Conservation (phyloP, 2,113 vertebrate species). For the Heptranchias perlo region DNA sequence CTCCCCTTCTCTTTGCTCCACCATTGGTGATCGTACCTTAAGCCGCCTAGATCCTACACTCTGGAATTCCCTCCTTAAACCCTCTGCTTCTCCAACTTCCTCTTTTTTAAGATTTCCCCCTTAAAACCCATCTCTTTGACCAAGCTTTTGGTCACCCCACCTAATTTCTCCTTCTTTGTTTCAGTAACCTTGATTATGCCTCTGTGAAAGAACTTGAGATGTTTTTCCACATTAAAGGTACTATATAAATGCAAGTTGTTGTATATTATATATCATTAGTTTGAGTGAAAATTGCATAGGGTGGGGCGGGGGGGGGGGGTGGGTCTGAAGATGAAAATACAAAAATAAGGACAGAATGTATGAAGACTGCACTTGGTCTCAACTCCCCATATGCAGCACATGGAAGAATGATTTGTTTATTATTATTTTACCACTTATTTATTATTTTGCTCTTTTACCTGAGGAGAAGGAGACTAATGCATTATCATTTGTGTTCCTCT, state of each 20-base stretch:
- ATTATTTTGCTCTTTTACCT: neutral
- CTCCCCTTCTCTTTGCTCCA: neutral
- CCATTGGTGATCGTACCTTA: neutral
- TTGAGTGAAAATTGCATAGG: no score
- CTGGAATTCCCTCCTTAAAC: neutral
- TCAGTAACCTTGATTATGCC: neutral
- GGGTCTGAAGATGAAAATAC: no score
- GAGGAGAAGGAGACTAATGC: neutral
- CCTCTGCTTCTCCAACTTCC: neutral
- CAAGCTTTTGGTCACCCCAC: neutral
- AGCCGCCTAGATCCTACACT: neutral
- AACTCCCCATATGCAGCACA: no score
- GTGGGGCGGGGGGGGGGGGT: no score
- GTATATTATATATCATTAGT: neutral
- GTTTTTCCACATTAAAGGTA: neutral
- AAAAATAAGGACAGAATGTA: neutral
- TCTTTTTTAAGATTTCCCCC: neutral
- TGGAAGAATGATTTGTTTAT: neutral
- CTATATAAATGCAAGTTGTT: neutral
- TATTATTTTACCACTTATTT: neutral
- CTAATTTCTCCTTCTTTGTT: neutral
- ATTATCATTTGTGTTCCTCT: neutral
- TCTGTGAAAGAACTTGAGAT: neutral
- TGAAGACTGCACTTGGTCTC: no score
- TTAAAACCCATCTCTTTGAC: neutral